Evolutionary conservation across 2,888 invertebrate species (phyloP).

Genomic region (Caenorhabditis sp.): DNA sequence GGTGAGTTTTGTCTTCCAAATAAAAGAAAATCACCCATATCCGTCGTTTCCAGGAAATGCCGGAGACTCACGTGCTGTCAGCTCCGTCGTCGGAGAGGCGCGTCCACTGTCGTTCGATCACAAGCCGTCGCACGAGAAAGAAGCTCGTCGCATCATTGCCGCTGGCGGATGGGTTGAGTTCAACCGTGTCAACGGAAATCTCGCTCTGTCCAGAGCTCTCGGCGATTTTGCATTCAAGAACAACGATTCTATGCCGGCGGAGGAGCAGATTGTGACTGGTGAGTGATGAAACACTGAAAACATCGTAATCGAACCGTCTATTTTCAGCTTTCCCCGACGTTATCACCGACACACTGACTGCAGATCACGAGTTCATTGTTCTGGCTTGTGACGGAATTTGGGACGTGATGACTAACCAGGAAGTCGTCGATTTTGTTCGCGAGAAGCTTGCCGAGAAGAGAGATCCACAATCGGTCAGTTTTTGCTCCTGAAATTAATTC

Average conservation of each 20-base stretch:
- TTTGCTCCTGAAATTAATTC: neutral
- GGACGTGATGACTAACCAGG: slow-evolving; percentile 96
- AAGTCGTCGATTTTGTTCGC: slow-evolving; percentile 92
- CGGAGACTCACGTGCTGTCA: slow-evolving; percentile 96
- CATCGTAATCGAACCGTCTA: neutral
- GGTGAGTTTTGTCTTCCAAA: slow-evolving; percentile 84
- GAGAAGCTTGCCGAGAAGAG: slow-evolving; percentile 89
- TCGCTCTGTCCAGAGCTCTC: slow-evolving; percentile 95
- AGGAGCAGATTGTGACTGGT: slow-evolving; percentile 98
- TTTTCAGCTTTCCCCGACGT: slow-evolving; percentile 93
- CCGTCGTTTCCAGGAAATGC: slow-evolving; percentile 89
- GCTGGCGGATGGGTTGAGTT: slow-evolving; percentile 98
- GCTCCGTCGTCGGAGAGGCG: slow-evolving; percentile 90
- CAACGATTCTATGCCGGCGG: slow-evolving; percentile 90
- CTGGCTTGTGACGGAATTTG: slow-evolving; percentile 99
- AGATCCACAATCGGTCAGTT: slow-evolving; percentile 90
- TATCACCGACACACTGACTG: slow-evolving; percentile 89
- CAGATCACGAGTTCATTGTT: slow-evolving; percentile 97
- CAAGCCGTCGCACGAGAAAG: slow-evolving; percentile 86
- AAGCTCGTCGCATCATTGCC: slow-evolving; percentile 90
- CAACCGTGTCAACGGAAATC: slow-evolving; percentile 92
- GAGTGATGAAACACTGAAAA: neutral
- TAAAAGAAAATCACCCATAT: neutral
- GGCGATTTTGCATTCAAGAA: slow-evolving; percentile 98
- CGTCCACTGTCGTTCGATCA: slow-evolving; percentile 93